Evolutionary conservation across 2,113 vertebrate species (phyloP), one percentile per base, ranked within the genome.

Genomic region (Rostratula benghalensis): DNA sequence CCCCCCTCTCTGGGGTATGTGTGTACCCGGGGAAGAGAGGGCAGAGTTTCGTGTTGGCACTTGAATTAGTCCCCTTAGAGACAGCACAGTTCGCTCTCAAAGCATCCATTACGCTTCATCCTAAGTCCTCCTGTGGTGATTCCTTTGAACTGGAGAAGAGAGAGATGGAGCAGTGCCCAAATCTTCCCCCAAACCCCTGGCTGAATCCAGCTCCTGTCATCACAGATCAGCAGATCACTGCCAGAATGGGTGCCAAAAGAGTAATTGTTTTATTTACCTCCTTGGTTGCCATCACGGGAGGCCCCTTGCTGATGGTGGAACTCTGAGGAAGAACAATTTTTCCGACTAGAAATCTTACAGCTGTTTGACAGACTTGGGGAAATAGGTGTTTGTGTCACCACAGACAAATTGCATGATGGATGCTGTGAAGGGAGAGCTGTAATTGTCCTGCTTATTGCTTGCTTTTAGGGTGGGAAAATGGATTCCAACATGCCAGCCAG

Each of bases 401-500:
- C 48, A 43, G 25, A 30, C 54, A 37, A 18, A n/a, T 48, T 30
- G 20, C 13, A 1, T 5, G 25, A 21, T 11, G 41, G 67, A 20
- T 54, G 48, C 77, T 90, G 31, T 53, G 11, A 48, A 79, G 41
- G 41, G 43, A 39, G 43, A 95, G 30, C 35, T 51, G 23, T 46
- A 39, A 63, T 85, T 70, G 39, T 54, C 69, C 92, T 93, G 17
- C 31, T 61, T 74, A 3, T 93, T 74, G 48, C 17, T 94, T 94
- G 73, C 56, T 96, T 87, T 67, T 91, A 98, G 98, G 93, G 39
- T 74, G 94, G 77, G 93, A 97, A 85, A 96, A 97, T 39, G 98
- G 98, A 81, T 80, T 98, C 20, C 98, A 98, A 24, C 97, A 98
- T 5, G 95, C 74, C 43, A 97, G 70, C 77, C 98, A 98, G 19